Evolutionary conservation across 2,797 vertebrate species (phyloP).

Genomic region (Catostomus latipinnis): DNA sequence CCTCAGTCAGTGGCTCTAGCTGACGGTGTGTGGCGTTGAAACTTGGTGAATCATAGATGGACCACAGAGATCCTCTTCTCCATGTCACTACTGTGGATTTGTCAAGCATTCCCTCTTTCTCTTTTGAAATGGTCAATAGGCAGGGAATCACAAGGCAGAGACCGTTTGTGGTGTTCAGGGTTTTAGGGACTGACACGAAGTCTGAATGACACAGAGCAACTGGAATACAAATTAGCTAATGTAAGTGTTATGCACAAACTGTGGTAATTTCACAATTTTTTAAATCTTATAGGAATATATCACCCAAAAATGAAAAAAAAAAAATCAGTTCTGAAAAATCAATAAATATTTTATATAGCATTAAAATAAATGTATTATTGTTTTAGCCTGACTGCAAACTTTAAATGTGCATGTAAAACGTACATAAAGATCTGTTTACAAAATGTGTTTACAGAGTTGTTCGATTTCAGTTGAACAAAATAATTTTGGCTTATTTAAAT

Average conservation of each 20-base stretch:
- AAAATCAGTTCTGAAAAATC: too few species aligned
- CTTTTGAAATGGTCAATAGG: neutral
- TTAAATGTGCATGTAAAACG: too few species aligned
- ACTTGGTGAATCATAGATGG: fast-evolving
- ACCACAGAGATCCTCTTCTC: neutral
- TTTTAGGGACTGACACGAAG: neutral
- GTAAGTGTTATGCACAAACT: neutral
- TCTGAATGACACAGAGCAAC: neutral
- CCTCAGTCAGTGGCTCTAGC: neutral
- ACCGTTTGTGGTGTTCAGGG: neutral
- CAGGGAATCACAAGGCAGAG: conserved; percentile 24
- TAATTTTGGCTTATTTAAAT: too few species aligned
- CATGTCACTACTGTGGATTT: neutral
- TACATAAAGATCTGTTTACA: too few species aligned
- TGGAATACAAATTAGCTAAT: neutral
- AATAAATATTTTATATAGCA: too few species aligned
- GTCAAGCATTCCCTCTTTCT: neutral
- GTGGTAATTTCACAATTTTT: too few species aligned
- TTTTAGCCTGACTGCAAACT: too few species aligned
- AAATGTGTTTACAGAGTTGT: too few species aligned
- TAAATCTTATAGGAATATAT: too few species aligned
- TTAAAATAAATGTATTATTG: too few species aligned
- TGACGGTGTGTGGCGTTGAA: fast-evolving
- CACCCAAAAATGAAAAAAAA: neutral
- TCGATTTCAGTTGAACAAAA: too few species aligned